Conservation (phyloP, 2,888 invertebrate genomes). For the Synergus itoensis region DNA sequence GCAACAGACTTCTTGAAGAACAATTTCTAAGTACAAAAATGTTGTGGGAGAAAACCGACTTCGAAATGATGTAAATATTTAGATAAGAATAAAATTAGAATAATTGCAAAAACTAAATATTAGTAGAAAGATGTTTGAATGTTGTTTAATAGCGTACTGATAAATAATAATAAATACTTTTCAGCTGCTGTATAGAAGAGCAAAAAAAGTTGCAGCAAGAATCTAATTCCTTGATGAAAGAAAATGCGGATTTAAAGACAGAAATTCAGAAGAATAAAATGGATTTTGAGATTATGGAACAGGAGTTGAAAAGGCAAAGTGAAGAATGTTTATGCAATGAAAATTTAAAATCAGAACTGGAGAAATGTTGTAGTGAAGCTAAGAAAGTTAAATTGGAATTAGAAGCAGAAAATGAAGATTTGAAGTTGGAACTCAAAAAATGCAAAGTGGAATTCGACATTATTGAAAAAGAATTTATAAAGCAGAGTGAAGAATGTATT, state of each 20-base stretch:
- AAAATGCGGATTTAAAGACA: constrained; percentile 57
- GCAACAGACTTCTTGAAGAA: constrained; percentile 60
- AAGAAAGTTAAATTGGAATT: neutral
- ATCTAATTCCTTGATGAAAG: neutral
- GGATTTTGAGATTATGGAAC: constrained; percentile 65
- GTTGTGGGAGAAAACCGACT: constrained; percentile 59
- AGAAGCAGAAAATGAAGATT: constrained; percentile 46
- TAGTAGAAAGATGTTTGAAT: too few relatives aligned
- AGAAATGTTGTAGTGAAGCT: neutral
- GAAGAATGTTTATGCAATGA: neutral
- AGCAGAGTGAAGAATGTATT: constrained; percentile 48
- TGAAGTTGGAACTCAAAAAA: constrained; percentile 62
- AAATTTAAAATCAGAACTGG: constrained; percentile 6
- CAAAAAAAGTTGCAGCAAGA: constrained; percentile 39
- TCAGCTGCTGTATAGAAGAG: neutral
- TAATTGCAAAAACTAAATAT: too few relatives aligned
- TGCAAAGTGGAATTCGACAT: constrained; percentile 64
- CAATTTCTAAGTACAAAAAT: constrained; percentile 56
- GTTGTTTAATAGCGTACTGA: too few relatives aligned
- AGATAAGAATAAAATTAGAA: too few relatives aligned
- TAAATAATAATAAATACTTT: neutral
- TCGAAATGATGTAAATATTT: constrained; percentile 57
- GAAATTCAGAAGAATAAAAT: constrained; percentile 63
- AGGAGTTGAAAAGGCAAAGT: constrained; percentile 62
- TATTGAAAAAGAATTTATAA: constrained; percentile 63